Conservation (phyloP, 2,113 vertebrate species). For the Oncorhynchus nerka region DNA sequence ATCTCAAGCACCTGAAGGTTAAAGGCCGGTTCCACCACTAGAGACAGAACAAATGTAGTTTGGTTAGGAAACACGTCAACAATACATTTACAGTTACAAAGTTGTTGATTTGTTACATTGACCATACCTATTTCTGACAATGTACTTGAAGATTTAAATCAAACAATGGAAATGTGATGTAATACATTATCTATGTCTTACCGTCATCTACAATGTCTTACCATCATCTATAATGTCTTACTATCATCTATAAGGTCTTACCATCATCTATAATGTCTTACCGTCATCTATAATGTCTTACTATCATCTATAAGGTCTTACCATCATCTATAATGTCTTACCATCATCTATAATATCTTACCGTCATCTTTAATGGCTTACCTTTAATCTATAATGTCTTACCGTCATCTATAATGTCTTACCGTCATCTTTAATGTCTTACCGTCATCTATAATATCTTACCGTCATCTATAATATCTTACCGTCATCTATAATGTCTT, state of each 20-base stretch:
- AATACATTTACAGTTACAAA: neutral
- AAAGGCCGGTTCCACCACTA: slow-evolving; percentile 88
- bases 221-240: slow-evolving; percentile 79
- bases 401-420: slow-evolving; percentile 82
- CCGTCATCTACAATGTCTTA: slow-evolving; percentile 55
- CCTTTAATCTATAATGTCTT: slow-evolving; percentile 32
- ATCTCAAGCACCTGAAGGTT: slow-evolving; percentile 86
- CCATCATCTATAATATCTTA: too few species aligned
- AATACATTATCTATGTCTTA: neutral
- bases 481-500: slow-evolving; percentile 82
- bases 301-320: too few species aligned
- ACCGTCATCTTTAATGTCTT: slow-evolving; percentile 33
- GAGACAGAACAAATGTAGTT: neutral
- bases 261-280: too few species aligned
- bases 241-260: too few species aligned
- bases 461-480: slow-evolving; percentile 32
- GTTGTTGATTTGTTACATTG: neutral
- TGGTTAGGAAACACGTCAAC: neutral
- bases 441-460: slow-evolving; percentile 81
- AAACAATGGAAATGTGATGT: neutral
- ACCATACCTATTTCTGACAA: too few species aligned
- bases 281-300: too few species aligned
- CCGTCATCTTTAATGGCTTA: too few species aligned
- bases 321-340: too few species aligned
- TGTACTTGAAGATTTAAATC: neutral